A percentile compares a stretch with the other conserved stretches of the same genome.
Conservation (phyloP, 2,113 vertebrate genomes). For the Ictidomys tridecemlineatus region DNA sequence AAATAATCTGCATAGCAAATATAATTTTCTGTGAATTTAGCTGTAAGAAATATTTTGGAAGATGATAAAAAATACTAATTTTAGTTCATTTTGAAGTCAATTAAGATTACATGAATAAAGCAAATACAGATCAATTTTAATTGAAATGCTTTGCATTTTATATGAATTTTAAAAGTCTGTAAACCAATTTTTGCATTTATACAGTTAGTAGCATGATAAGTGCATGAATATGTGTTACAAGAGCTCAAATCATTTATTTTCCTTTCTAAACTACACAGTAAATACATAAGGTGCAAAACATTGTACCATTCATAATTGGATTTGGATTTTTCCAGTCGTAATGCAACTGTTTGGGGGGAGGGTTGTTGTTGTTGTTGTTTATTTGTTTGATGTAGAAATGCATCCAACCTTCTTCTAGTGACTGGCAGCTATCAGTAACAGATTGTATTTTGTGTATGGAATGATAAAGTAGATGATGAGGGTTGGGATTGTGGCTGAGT, state of each 20-base stretch:
- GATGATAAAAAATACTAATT: not conserved
- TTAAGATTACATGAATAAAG: not conserved
- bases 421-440: not conserved
- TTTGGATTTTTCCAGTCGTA: not conserved
- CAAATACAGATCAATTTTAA: not conserved
- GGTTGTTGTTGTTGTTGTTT: not conserved
- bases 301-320: not conserved
- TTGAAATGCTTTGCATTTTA: not conserved
- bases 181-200: not conserved
- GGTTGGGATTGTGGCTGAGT: too few species aligned
- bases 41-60: not conserved
- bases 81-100: slow-evolving; percentile 2
- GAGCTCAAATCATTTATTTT: not conserved
- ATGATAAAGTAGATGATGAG: not conserved
- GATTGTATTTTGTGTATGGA: not conserved
- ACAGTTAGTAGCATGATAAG: not conserved
- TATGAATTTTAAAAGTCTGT: not conserved
- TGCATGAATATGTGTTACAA: too few species aligned
- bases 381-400: not conserved
- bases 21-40: not conserved
- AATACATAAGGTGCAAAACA: not conserved
- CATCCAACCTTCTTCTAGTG: not conserved
- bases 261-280: not conserved
- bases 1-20: not conserved
- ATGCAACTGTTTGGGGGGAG: not conserved